Evolutionary conservation across 2,113 vertebrate species (phyloP).

Genomic region (Petromus typicus): DNA sequence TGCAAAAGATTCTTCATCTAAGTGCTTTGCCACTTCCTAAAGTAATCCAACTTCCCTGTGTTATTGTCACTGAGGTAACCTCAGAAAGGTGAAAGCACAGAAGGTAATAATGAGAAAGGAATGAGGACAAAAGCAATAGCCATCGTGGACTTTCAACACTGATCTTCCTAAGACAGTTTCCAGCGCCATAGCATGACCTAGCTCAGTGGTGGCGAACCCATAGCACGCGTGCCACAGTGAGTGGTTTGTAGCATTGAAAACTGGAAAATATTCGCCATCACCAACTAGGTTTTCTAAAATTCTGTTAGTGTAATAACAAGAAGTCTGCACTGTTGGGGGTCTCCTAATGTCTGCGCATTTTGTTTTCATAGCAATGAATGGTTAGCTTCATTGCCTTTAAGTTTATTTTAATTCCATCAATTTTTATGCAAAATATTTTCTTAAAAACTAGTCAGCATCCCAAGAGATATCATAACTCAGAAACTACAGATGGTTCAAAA

Average conservation of each 20-base stretch:
- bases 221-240: not conserved
- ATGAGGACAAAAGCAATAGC: not conserved
- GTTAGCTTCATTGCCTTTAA: constrained; percentile 14
- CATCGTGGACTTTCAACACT: constrained; percentile 51
- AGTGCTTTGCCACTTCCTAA: not conserved
- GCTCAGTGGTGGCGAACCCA: not conserved
- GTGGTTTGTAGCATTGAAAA: not conserved
- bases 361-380: not conserved
- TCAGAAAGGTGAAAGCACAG: constrained; percentile 17
- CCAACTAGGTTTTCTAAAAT: constrained; percentile 52
- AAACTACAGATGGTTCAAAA: not conserved
- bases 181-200: constrained; percentile 56
- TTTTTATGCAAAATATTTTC: constrained; percentile 10
- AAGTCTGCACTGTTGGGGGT: constrained; percentile 51
- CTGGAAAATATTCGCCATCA: not conserved
- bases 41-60: not conserved
- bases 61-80: constrained; percentile 2
- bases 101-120: not conserved
- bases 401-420: constrained; percentile 31
- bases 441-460: not conserved
- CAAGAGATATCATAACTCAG: not conserved
- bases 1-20: not conserved
- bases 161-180: constrained; percentile 50
- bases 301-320: constrained; percentile 62
- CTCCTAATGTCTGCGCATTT: not conserved